Evolutionary conservation across 2,888 invertebrate genomes (phyloP).

Genomic region (Cinara cedri): DNA sequence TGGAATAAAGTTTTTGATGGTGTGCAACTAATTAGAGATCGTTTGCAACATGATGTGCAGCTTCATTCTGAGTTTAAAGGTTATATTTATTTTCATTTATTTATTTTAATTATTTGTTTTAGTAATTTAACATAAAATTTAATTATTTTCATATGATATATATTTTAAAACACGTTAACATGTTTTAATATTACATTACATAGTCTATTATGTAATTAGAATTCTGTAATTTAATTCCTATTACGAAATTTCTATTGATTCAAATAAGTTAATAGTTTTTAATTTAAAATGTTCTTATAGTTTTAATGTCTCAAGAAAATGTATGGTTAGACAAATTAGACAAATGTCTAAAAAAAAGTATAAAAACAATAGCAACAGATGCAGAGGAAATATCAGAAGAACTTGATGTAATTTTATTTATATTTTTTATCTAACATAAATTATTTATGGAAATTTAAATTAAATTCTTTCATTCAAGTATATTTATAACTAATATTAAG

Average conservation of each 20-base stretch:
- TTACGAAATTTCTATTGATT: too few species aligned
- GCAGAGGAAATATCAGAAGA: constrained; percentile 92
- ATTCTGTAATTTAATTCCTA: background rate
- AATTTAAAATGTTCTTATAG: constrained; percentile 64
- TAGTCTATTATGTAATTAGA: background rate
- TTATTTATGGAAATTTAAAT: background rate
- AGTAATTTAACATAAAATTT: too few species aligned
- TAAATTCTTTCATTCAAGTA: background rate
- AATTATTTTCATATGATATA: background rate
- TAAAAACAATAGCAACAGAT: constrained; percentile 75
- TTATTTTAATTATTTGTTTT: too few species aligned
- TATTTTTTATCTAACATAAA: background rate
- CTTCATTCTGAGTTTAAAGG: constrained; percentile 54
- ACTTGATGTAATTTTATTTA: constrained; percentile 72
- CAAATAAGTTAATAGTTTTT: background rate
- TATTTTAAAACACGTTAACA: too few species aligned
- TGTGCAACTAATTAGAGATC: constrained; percentile 31
- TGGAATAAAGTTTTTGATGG: constrained; percentile 52
- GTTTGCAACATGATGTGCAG: constrained; percentile 50
- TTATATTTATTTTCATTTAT: background rate
- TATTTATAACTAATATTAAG: background rate
- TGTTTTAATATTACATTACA: background rate
- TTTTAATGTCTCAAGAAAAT: constrained; percentile 77
- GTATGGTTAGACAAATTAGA: constrained; percentile 83
- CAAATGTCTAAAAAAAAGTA: constrained; percentile 74